Conservation (phyloP, 2,113 vertebrate species). For the Ameiurus melas region DNA sequence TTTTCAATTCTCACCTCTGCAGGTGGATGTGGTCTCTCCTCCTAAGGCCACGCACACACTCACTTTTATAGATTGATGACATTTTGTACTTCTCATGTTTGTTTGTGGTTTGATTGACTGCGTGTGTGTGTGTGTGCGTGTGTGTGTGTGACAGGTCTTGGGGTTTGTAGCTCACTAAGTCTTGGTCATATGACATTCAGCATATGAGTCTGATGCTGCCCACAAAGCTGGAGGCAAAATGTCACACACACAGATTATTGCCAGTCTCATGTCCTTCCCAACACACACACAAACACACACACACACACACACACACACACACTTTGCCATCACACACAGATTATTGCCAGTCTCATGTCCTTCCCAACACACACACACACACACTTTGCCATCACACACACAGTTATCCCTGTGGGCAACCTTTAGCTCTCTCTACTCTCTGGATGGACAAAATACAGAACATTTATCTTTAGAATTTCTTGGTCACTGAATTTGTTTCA, state of each 20-base stretch:
- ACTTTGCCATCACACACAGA: neutral
- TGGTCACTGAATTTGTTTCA: neutral
- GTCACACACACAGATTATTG: slow-evolving; percentile 7
- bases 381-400: neutral
- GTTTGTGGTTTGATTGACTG: neutral
- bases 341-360: too few relatives aligned
- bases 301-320: neutral
- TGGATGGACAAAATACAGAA: too few relatives aligned
- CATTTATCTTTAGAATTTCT: neutral
- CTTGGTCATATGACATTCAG: neutral
- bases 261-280: neutral
- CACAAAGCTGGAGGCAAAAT: slow-evolving; percentile 10
- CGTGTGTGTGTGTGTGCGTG: neutral
- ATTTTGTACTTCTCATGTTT: neutral
- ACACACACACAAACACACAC: neutral
- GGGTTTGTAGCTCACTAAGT: neutral
- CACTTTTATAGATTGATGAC: neutral
- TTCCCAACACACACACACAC: neutral
- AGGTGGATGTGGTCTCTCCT: neutral
- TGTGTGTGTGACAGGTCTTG: neutral
- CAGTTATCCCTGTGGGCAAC: neutral
- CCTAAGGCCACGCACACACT: neutral
- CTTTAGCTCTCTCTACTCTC: neutral
- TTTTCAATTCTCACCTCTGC: neutral
- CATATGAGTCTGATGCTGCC: neutral